A percentile compares a stretch with the other conserved stretches of the same genome.
Evolutionary conservation across 2,797 vertebrate genomes (phyloP).

Genomic region (Micrastur ruficollis): DNA sequence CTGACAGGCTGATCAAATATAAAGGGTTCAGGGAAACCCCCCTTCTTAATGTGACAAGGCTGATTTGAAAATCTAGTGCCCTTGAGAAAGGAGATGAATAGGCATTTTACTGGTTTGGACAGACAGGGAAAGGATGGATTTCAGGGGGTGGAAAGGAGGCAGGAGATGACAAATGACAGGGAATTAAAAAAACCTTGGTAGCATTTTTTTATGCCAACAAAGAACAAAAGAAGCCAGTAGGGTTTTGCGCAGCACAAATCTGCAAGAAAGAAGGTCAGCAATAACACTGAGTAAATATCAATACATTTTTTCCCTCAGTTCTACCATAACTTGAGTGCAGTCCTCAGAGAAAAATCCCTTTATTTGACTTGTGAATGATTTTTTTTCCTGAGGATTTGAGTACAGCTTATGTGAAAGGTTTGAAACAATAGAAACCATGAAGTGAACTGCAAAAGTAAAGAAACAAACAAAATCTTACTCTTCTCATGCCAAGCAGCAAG

Average conservation of each 20-base stretch:
- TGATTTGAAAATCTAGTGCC: conserved; percentile 14
- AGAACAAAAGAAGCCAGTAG: neutral
- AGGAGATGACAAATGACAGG: neutral
- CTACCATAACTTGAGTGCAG: neutral
- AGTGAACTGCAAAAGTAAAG: neutral
- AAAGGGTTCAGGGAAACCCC: too few relatives aligned
- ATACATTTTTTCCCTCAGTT: neutral
- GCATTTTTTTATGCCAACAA: neutral
- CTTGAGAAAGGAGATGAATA: conserved; percentile 50
- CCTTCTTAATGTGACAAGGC: too few relatives aligned
- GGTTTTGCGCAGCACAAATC: neutral
- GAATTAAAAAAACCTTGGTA: neutral
- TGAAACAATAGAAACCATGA: neutral
- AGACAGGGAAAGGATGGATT: conserved; percentile 10
- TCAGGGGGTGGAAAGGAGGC: neutral
- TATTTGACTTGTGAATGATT: neutral
- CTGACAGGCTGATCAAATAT: too few relatives aligned
- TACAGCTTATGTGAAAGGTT: neutral
- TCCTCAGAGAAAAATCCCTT: neutral
- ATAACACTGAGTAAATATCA: neutral
- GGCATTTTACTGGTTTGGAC: conserved; percentile 8
- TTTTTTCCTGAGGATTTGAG: neutral
- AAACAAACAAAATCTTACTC: neutral
- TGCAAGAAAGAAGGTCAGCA: neutral
- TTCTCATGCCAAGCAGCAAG: neutral